phyloP scores from a whole-genome alignment of 1,140 invertebrate genomes.

The Drosophila equinoxialis region DNA sequence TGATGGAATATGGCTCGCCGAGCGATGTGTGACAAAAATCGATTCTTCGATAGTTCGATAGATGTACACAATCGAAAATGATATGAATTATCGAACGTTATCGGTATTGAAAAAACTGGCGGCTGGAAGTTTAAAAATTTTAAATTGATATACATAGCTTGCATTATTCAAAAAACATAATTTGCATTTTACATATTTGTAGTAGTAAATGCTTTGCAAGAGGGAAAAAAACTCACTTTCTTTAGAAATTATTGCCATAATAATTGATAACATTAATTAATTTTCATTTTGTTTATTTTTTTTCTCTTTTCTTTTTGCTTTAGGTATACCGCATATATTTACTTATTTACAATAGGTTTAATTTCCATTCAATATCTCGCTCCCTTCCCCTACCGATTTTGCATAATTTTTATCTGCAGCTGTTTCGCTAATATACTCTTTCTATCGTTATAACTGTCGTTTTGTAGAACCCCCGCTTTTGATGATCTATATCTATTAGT shows the following conservation, averaged over 20 bases:
- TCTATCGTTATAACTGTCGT: neutral
- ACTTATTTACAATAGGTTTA: conserved; percentile 57
- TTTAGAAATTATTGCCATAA: neutral
- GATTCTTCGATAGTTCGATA: neutral
- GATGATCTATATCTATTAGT: conserved; percentile 41
- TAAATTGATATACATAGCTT: too few relatives aligned
- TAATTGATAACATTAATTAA: neutral
- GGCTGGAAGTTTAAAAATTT: too few relatives aligned
- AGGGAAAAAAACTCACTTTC: too few relatives aligned
- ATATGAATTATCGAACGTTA: too few relatives aligned
- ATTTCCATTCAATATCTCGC: conserved; percentile 28
- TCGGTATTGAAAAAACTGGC: too few relatives aligned
- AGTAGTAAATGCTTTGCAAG: too few relatives aligned
- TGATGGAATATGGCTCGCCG: neutral
- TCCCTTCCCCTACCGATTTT: neutral
- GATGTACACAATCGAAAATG: too few relatives aligned
- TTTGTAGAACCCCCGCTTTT: neutral
- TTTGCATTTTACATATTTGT: too few relatives aligned
- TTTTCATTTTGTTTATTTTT: conserved; percentile 19
- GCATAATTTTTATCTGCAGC: neutral
- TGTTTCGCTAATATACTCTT: neutral
- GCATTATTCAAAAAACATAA: too few relatives aligned
- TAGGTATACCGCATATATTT: conserved; percentile 59
- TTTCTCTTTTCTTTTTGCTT: conserved; percentile 27
- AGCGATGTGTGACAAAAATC: conserved; percentile 19